phyloP scores from a whole-genome alignment of 2,888 invertebrate species.

The Pseudolycoriella hygida region DNA sequence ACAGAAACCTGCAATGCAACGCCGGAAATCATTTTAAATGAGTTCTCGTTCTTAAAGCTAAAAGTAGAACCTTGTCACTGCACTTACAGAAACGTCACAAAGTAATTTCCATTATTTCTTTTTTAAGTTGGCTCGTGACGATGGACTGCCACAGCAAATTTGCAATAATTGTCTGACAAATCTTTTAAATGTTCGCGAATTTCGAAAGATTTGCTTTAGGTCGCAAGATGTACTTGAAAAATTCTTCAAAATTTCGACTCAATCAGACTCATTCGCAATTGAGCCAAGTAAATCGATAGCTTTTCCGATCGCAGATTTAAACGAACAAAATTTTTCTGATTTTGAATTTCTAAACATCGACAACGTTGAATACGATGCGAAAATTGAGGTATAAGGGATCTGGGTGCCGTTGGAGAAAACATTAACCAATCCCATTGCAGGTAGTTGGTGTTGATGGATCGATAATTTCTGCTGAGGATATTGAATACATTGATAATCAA shows the following conservation, averaged over 20 bases:
- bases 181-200: constrained; percentile 1
- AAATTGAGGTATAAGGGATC: not conserved
- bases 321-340: not conserved
- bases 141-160: constrained; percentile 6
- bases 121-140: not conserved
- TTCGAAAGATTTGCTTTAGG: not conserved
- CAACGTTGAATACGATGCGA: not conserved
- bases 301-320: not conserved
- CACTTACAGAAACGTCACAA: not conserved
- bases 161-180: constrained; percentile 6
- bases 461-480: not conserved
- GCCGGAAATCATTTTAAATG: constrained; percentile 1
- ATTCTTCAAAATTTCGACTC: not conserved
- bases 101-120: not conserved
- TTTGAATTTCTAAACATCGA: constrained; percentile 2
- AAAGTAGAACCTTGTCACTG: not conserved
- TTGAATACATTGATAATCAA: not conserved
- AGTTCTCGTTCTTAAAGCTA: constrained; percentile 3
- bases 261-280: not conserved
- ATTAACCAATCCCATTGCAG: not conserved
- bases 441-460: not conserved
- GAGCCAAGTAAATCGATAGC: not conserved
- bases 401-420: not conserved
- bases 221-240: constrained; percentile 1
- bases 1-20: not conserved